Evolutionary conservation across 2,113 vertebrate species (phyloP), one percentile per base, ranked within the genome.

Genomic region (Theristicus caerulescens): DNA sequence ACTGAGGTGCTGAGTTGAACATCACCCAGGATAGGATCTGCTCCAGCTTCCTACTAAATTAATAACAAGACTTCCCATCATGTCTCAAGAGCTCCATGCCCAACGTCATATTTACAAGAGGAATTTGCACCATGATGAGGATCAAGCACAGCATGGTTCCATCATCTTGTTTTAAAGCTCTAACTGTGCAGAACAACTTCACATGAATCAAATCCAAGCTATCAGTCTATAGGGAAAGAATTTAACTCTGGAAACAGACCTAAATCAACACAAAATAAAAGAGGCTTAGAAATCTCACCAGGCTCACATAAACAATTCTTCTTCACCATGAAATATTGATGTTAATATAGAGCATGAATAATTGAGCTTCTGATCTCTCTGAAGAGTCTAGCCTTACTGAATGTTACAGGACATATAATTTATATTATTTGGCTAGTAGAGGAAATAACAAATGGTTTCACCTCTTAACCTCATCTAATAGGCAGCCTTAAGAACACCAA

Each of bases 401-500:
- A 79, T 38, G 7, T 74, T 93, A 91, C 27, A 58, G 42, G 66
- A 82, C n/a, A 79, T 34, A 71, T 36, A 31, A 88, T 61, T 95
- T 89, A 80, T 72, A 59, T 67, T 88, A 70, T 90, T 92, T 88
- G 79, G 64, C n/a, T 69, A 83, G 46, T 36, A 58, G n/a, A 90
- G 46, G 20, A 86, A 91, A 88, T 92, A 94, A 82, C 38, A 95
- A 88, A 88, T 78, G 58, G 42, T 54, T 93, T 95, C 44, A 86
- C 34, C 59, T 65, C 58, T 46, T 77, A 73, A 49, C 71, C 49
- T 32, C n/a, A 12, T 69, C 74, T 88, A 67, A 89, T 21, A 82
- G 49, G 36, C n/a, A 82, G 78, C 62, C 67, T 77, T 38, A 86
- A 93, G 77, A 85, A 87, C 57, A 67, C 44, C 34, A 42, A 88